A percentile compares a stretch with the other conserved stretches of the same genome.
Evolutionary conservation across 2,797 vertebrate species (phyloP).

Genomic region (Sebastes flavidus): DNA sequence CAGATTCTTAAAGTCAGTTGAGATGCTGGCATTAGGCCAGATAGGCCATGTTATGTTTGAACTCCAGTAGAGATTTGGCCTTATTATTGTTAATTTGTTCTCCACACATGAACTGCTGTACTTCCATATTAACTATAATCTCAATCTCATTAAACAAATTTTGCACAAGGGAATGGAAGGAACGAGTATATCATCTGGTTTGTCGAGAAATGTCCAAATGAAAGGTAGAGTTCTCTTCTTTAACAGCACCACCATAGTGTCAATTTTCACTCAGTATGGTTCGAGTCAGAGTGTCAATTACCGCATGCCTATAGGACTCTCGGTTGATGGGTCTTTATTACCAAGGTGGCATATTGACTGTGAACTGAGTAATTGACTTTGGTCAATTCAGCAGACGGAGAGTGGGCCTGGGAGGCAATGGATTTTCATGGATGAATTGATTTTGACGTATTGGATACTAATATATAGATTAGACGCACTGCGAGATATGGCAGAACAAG

Average conservation of each 20-base stretch:
- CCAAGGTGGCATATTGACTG: slow-evolving; percentile 53
- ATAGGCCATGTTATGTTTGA: slow-evolving; percentile 11
- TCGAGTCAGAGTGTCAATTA: slow-evolving; percentile 33
- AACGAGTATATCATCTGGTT: neutral
- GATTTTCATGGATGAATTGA: slow-evolving; percentile 19
- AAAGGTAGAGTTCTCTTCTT: neutral
- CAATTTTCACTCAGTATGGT: neutral
- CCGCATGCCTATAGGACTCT: slow-evolving; percentile 25
- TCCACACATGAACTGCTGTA: neutral
- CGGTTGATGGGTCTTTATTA: slow-evolving; percentile 44
- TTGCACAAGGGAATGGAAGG: neutral
- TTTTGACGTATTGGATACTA: slow-evolving; percentile 19
- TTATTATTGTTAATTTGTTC: slow-evolving; percentile 18
- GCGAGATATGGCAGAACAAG: neutral
- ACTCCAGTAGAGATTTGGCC: neutral
- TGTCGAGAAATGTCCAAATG: neutral
- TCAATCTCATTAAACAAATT: neutral
- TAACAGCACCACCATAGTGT: neutral
- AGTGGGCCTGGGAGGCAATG: slow-evolving; percentile 21
- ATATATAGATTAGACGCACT: slow-evolving; percentile 12
- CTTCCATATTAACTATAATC: neutral
- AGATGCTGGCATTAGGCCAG: neutral
- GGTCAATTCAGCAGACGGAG: slow-evolving; percentile 26
- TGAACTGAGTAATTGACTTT: slow-evolving; percentile 57
- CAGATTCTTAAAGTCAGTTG: neutral